Percentiles rank a stretch among this genome's conserved stretches.
Conservation (phyloP, 1,140 invertebrate species). For the Micrasema longulum region DNA sequence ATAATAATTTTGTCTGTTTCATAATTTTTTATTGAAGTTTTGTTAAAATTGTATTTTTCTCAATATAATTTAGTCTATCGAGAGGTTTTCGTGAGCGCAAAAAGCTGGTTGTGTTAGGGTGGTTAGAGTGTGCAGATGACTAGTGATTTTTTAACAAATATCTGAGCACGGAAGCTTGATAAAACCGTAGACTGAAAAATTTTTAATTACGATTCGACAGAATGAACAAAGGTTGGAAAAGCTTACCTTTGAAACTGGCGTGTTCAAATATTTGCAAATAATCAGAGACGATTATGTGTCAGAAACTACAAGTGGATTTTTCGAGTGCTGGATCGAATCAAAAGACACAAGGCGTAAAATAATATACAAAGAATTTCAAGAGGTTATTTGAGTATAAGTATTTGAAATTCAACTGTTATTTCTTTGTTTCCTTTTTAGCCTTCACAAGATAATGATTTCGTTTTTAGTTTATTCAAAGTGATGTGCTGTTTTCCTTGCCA, state of each 20-base stretch:
- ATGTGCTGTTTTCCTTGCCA: no score
- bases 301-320: conserved; percentile 15
- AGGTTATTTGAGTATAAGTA: no score
- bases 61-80: background rate
- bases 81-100: conserved; percentile 15
- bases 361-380: no score
- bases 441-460: no score
- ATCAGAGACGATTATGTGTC: conserved; percentile 14
- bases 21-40: background rate
- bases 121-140: conserved; percentile 27
- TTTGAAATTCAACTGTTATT: no score
- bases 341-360: background rate
- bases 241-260: background rate
- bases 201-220: no score
- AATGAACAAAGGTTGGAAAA: no score
- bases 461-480: no score
- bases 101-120: conserved; percentile 31
- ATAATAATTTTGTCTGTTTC: background rate
- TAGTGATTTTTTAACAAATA: conserved; percentile 11
- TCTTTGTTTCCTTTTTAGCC: no score
- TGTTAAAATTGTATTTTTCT: background rate
- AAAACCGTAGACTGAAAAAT: no score
- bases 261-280: background rate
- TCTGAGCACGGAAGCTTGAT: background rate
- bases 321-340: conserved; percentile 4